Percentiles rank a stretch among this genome's conserved stretches.
Evolutionary conservation across 2,797 vertebrate genomes (phyloP).

Genomic region (Paratrypauchen microcephalus): DNA sequence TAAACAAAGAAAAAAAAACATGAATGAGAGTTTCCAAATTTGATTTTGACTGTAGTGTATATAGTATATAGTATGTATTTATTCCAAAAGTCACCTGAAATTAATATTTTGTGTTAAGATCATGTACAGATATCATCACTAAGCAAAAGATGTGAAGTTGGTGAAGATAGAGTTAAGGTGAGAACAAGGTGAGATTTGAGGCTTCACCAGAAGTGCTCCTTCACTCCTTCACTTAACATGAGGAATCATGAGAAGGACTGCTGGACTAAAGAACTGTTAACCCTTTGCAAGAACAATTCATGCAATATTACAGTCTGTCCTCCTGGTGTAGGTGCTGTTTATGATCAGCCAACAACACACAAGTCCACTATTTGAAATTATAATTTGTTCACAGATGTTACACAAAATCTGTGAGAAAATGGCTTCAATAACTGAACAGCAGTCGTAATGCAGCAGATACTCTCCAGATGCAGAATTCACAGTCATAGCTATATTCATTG

Average conservation of each 20-base stretch:
- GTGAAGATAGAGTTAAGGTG: not conserved
- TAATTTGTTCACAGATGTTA: not conserved
- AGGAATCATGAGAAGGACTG: not conserved
- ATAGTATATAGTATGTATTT: not conserved
- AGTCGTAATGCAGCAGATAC: not conserved
- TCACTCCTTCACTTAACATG: conserved; percentile 1
- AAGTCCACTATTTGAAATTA: not conserved
- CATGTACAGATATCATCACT: not conserved
- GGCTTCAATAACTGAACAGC: not conserved
- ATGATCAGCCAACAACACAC: not conserved
- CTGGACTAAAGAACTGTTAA: not conserved
- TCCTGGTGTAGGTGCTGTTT: not conserved
- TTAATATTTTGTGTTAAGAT: not conserved
- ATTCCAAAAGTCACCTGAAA: not conserved
- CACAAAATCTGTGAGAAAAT: not conserved
- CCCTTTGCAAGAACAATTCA: not conserved
- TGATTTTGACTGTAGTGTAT: too few relatives aligned
- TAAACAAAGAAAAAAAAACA: too few relatives aligned
- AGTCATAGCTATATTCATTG: not conserved
- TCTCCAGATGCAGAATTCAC: not conserved
- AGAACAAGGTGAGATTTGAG: not conserved
- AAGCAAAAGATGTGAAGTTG: not conserved
- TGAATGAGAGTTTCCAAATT: too few relatives aligned
- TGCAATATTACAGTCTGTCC: not conserved
- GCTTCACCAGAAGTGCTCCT: not conserved